Base-by-base conservation (phyloP, 2,113 vertebrate species). In the Catharus minimus region DNA sequence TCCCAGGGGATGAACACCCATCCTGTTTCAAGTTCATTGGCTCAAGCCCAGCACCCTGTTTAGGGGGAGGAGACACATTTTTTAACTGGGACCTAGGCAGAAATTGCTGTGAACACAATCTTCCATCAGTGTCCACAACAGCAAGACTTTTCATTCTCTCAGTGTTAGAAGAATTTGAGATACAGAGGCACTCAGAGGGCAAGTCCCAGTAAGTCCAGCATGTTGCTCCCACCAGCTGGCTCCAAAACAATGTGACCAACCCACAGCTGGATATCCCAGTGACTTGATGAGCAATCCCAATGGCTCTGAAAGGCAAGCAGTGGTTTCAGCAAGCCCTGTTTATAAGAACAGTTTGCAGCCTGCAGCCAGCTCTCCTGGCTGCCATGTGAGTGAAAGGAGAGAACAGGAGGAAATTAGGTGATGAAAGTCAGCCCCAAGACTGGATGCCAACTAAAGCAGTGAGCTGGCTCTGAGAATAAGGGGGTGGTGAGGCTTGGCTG, bases 371-470 rank as follows among this genome's bases (percentile, higher is more conserved):
- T 90, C 56, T 95, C 74, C 88, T 85, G 88, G 93, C 86, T 96
- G 91, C 92, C 89, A 89, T 49, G 82, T 86, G 95, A 94, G 65
- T 85, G 90, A 96, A 94, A 95, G 86, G 82, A 92, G 90, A 95
- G 96, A 95, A 95, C 86, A 90, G 85, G 95, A 95, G 86, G 94
- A 95, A 96, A 96, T 96, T 94, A 95, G 89, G 93, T 96, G 93
- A 93, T 95, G 93, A 93, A 96, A 95, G 82, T 88, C 94, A 95
- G 93, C 41, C 90, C 85, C 92, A 88, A 77, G 91, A 89, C 77
- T 86, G 71, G 43, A 92, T 95, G 94, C 96, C 96, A 97, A 96
- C 1, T n/a, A 96, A 97, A 97, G 94, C 94, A 97, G 66, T 7
- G 67, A 92, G 89, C 76, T 97, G 95, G 94, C 92, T 88, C 81